A percentile compares a stretch with the other conserved stretches of the same genome.
Evolutionary conservation across 2,888 invertebrate species (phyloP).

Genomic region (Drosophila flavopinicola): DNA sequence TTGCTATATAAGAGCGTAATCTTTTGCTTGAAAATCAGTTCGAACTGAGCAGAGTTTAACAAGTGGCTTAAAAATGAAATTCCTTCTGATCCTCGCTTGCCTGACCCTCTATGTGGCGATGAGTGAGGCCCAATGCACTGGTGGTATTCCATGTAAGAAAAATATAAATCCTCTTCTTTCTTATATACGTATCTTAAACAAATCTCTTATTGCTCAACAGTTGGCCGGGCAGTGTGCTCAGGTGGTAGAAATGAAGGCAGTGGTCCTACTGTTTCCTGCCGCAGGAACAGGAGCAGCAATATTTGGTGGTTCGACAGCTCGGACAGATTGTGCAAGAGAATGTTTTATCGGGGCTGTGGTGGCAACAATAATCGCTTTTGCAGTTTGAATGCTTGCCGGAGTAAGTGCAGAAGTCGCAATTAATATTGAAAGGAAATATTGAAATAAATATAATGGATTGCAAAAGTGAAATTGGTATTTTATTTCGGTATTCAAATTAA

Average conservation of each 20-base stretch:
- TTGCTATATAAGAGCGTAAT: constrained; percentile 1
- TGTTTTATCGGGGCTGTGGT: constrained; percentile 24
- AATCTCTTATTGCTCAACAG: no score
- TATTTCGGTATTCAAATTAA: no score
- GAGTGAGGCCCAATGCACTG: constrained; percentile 13
- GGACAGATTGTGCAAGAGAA: not conserved
- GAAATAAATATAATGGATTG: no score
- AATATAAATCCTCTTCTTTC: no score
- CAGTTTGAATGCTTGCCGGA: not conserved
- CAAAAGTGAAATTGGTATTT: no score
- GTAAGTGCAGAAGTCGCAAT: not conserved
- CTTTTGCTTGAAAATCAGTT: constrained; percentile 1
- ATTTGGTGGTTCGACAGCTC: constrained; percentile 8
- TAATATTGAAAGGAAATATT: no score
- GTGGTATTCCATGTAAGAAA: constrained; percentile 9
- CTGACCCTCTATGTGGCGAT: constrained; percentile 18
- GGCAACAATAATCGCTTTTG: constrained; percentile 20
- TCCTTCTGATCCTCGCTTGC: constrained; percentile 21
- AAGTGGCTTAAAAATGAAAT: constrained; percentile 17
- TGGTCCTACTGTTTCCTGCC: no score
- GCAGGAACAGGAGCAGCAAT: not conserved
- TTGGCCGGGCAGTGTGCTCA: no score
- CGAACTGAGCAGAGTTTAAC: no score
- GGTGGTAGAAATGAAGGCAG: no score
- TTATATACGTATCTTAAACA: no score